These are phyloP conservation scores for Neoitamus cyanurus DNA, from an alignment of 2,888 invertebrate species.

Conservation along the genomic window DNA sequence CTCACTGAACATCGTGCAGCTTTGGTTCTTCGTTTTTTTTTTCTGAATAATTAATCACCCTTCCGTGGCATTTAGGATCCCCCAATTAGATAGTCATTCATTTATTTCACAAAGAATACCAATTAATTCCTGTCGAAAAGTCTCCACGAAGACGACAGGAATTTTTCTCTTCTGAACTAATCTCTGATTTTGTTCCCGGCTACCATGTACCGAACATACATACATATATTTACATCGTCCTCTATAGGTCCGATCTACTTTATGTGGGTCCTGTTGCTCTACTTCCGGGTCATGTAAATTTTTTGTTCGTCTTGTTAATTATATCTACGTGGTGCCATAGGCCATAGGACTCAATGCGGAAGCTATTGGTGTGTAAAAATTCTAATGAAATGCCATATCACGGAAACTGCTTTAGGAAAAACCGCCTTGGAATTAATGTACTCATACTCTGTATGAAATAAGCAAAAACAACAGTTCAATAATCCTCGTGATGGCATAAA, in stretches of 20 bases:
- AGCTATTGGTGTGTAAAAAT: background rate
- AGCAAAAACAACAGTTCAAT: background rate
- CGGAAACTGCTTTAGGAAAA: background rate
- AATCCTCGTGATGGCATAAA: background rate
- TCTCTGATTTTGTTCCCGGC: slow-evolving; percentile 15
- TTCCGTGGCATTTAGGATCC: slow-evolving; percentile 55
- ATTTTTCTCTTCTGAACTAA: slow-evolving; percentile 38
- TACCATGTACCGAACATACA: background rate
- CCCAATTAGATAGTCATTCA: slow-evolving; percentile 56
- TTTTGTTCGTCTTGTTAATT: background rate
- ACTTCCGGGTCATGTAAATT: background rate
- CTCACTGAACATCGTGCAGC: slow-evolving; percentile 10
- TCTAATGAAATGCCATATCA: too few species aligned
- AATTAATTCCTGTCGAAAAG: slow-evolving; percentile 54
- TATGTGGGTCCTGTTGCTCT: background rate
- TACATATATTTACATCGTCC: background rate
- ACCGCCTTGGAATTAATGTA: too few species aligned
- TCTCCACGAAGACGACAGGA: slow-evolving; percentile 37
- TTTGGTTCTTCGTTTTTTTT: slow-evolving; percentile 1
- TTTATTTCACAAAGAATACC: slow-evolving; percentile 56
- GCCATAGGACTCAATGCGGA: too few species aligned
- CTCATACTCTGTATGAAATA: too few species aligned
- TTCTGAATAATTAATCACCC: slow-evolving; percentile 55
- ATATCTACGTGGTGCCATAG: background rate
- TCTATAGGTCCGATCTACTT: background rate